These are phyloP conservation scores for Megalops cyprinoides DNA, from an alignment of 2,797 vertebrate genomes.

Conservation along the genomic window DNA sequence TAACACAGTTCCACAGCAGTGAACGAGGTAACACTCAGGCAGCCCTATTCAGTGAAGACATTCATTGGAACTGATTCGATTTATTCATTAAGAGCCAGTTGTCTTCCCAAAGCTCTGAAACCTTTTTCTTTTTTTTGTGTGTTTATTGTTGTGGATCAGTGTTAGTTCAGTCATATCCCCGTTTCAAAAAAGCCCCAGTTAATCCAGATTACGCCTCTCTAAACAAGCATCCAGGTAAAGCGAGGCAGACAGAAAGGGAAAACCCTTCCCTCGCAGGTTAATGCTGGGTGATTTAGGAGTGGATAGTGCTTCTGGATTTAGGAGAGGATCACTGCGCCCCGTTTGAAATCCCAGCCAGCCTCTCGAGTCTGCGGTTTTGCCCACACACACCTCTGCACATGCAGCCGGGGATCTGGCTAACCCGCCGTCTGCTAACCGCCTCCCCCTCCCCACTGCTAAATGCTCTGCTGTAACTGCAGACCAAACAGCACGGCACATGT, in stretches of 20 bases:
- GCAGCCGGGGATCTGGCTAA: neutral
- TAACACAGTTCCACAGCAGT: neutral
- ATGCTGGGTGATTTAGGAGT: neutral
- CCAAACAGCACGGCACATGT: neutral
- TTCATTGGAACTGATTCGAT: neutral
- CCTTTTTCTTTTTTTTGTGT: too few species aligned
- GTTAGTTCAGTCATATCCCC: neutral
- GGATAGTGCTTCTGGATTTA: neutral
- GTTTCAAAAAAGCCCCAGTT: neutral
- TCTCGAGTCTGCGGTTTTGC: neutral
- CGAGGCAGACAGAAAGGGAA: neutral
- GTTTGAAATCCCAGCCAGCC: slow-evolving; percentile 7
- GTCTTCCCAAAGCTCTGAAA: neutral
- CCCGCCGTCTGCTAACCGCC: too few species aligned
- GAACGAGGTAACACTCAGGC: neutral
- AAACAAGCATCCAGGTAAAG: neutral
- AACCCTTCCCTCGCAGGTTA: neutral
- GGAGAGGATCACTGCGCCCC: slow-evolving; percentile 14
- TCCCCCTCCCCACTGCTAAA: too few species aligned
- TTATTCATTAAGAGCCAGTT: neutral
- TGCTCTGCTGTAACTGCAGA: neutral
- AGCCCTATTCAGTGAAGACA: neutral
- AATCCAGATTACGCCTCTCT: neutral
- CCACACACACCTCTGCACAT: neutral
- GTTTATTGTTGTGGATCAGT: too few species aligned